Conservation (phyloP, 2,888 invertebrate species). For the Metopia argyrocephala region DNA sequence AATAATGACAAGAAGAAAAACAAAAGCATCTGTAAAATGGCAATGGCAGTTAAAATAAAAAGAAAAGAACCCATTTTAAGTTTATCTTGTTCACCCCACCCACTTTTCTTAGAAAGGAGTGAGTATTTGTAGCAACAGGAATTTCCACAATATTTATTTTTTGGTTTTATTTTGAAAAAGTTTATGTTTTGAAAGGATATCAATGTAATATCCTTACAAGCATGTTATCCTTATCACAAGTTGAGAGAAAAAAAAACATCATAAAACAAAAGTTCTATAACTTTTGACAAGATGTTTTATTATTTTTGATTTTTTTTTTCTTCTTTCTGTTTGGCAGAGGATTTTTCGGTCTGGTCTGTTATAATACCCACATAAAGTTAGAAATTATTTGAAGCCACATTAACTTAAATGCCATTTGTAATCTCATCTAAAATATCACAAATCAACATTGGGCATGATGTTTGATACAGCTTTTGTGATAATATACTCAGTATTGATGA, state of each 20-base stretch:
- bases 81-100: background rate
- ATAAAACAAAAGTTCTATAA: slow-evolving; percentile 71
- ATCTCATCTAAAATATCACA: slow-evolving; percentile 43
- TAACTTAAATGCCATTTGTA: slow-evolving; percentile 48
- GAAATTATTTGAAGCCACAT: slow-evolving; percentile 45
- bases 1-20: background rate
- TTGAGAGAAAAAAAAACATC: slow-evolving; percentile 65
- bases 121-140: slow-evolving; percentile 42
- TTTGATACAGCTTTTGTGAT: background rate
- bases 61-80: background rate
- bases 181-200: slow-evolving; percentile 53
- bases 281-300: slow-evolving; percentile 70
- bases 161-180: background rate
- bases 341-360: slow-evolving; percentile 12
- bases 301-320: slow-evolving; percentile 17
- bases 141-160: slow-evolving; percentile 43
- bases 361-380: slow-evolving; percentile 22
- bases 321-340: background rate
- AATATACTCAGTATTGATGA: background rate
- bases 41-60: background rate
- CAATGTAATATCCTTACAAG: slow-evolving; percentile 62
- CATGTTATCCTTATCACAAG: slow-evolving; percentile 69
- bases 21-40: background rate
- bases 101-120: background rate
- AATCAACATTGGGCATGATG: slow-evolving; percentile 18